phyloP scores from a whole-genome alignment of 2,797 vertebrate genomes.

The Varecia variegata region DNA sequence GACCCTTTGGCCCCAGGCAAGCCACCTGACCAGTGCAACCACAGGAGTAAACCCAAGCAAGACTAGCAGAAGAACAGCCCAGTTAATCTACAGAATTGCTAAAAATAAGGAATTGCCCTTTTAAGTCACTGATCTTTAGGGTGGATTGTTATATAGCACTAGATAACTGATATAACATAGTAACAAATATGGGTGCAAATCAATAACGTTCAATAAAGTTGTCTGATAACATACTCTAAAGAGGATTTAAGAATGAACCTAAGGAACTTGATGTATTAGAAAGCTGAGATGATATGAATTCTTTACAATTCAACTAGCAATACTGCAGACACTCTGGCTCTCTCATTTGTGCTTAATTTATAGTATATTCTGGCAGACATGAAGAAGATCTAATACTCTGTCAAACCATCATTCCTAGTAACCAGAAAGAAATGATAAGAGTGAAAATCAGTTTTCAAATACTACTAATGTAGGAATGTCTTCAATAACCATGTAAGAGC shows the following conservation, averaged over 20 bases:
- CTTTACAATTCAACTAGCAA: not conserved
- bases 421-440: not conserved
- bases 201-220: not conserved
- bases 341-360: conserved; percentile 4
- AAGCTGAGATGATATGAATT: not conserved
- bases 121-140: not conserved
- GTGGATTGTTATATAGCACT: not conserved
- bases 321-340: not conserved
- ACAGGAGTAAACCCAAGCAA: not conserved
- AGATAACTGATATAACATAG: not conserved
- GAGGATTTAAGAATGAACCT: not conserved
- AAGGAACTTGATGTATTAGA: not conserved
- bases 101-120: not conserved
- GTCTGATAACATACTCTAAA: not conserved
- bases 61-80: not conserved
- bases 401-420: conserved; percentile 1
- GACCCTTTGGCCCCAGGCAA: not conserved
- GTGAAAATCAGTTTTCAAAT: conserved; percentile 28
- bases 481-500: not conserved
- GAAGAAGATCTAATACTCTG: not conserved
- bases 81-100: not conserved
- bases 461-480: not conserved
- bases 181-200: not conserved
- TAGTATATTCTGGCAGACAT: not conserved
- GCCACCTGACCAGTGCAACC: not conserved